These are phyloP conservation scores for Loripinus fragilis DNA, from an alignment of 2,888 invertebrate genomes.

Conservation along the genomic window DNA sequence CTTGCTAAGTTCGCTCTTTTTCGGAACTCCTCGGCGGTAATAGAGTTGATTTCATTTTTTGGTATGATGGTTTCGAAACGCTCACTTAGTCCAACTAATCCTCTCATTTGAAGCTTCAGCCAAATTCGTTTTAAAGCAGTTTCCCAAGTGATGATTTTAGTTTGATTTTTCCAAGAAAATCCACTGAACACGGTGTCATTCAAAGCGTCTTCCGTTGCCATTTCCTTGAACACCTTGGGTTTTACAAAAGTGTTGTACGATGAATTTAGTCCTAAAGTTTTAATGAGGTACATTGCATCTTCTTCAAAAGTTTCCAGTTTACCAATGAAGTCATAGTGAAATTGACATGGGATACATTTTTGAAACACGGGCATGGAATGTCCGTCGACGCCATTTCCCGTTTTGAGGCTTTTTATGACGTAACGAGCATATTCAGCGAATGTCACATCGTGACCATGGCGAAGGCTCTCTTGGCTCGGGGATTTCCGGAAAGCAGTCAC, in stretches of 20 bases:
- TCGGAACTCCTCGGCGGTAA: slow-evolving; percentile 20
- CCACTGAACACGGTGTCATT: slow-evolving; percentile 39
- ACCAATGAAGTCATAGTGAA: slow-evolving; percentile 29
- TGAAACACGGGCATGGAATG: slow-evolving; percentile 1
- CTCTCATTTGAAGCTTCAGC: slow-evolving; percentile 51
- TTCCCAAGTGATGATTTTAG: slow-evolving; percentile 42
- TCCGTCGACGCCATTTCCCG: background rate
- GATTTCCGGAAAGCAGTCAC: background rate
- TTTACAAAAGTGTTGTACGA: background rate
- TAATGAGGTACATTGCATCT: slow-evolving; percentile 39
- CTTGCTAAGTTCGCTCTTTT: slow-evolving; percentile 34
- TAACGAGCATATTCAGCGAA: slow-evolving; percentile 25
- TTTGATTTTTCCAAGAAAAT: slow-evolving; percentile 29
- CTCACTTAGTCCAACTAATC: slow-evolving; percentile 41
- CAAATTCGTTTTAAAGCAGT: slow-evolving; percentile 47
- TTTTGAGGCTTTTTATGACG: background rate
- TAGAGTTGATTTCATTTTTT: background rate
- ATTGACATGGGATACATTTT: slow-evolving; percentile 13
- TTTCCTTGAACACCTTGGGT: slow-evolving; percentile 13
- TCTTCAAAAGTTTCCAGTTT: slow-evolving; percentile 52
- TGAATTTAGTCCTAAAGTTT: slow-evolving; percentile 17
- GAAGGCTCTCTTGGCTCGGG: background rate
- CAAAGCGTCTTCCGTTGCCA: slow-evolving; percentile 36
- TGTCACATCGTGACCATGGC: slow-evolving; percentile 15
- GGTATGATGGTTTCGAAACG: slow-evolving; percentile 23